A percentile compares a stretch with the other conserved stretches of the same genome.
Evolutionary conservation across 2,888 invertebrate genomes (phyloP).

Genomic region (Agrotis clavis): DNA sequence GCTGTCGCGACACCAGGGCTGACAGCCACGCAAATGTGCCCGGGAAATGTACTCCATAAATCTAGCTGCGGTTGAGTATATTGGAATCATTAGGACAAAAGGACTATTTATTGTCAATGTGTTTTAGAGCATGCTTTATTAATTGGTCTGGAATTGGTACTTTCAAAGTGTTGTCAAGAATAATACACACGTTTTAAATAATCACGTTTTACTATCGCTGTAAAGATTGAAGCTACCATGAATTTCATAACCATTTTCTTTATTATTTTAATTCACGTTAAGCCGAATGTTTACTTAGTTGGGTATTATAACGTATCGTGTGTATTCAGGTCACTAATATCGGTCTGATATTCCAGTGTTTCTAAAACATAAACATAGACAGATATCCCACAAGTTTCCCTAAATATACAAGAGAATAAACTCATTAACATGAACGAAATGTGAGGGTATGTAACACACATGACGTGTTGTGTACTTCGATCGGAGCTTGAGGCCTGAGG

Average conservation of each 20-base stretch:
- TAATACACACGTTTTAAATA: background rate
- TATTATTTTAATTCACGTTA: background rate
- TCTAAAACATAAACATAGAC: constrained; percentile 15
- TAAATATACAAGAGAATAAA: constrained; percentile 42
- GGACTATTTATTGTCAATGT: background rate
- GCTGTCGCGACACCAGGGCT: constrained; percentile 34
- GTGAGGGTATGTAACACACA: constrained; percentile 14
- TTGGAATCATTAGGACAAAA: background rate
- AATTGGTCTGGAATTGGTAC: background rate
- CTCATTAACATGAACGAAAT: constrained; percentile 48
- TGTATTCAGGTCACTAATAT: constrained; percentile 22
- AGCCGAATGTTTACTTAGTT: no score
- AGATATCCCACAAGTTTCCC: constrained; percentile 6
- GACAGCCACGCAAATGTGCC: constrained; percentile 16
- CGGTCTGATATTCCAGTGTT: background rate
- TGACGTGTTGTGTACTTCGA: constrained; percentile 17
- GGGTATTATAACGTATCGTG: constrained; percentile 5
- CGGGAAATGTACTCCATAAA: constrained; percentile 3
- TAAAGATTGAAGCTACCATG: background rate
- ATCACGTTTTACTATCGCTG: background rate
- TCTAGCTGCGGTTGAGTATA: background rate
- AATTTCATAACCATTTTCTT: background rate
- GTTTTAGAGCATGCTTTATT: background rate
- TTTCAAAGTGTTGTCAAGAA: no score
- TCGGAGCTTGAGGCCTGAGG: constrained; percentile 9